phyloP scores from a whole-genome alignment of 1,140 invertebrate species.

The Trachymyrmex septentrionalis region DNA sequence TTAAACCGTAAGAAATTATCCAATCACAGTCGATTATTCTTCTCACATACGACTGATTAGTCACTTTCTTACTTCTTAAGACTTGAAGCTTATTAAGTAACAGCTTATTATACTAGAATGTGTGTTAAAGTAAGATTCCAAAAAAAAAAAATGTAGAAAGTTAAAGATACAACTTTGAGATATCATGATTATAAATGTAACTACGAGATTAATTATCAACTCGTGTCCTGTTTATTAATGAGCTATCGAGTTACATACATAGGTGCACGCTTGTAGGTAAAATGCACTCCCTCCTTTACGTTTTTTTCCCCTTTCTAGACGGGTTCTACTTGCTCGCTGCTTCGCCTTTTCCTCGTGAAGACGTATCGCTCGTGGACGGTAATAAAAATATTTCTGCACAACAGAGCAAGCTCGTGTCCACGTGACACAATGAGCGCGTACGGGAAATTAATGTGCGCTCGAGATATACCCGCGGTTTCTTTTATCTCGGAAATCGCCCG shows the following conservation, averaged over 20 bases:
- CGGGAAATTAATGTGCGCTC: constrained; percentile 64
- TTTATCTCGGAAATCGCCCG: constrained; percentile 22
- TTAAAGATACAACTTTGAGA: background rate
- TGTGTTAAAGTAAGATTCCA: no score
- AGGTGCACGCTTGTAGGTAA: background rate
- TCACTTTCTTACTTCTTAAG: no score
- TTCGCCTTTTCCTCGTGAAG: background rate
- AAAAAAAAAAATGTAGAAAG: no score
- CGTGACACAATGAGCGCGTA: constrained; percentile 49
- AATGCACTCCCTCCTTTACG: background rate
- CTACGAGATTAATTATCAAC: constrained; percentile 14
- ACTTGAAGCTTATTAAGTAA: no score
- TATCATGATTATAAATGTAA: background rate
- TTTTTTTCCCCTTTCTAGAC: background rate
- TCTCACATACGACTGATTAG: no score
- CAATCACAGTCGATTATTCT: no score
- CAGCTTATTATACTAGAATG: no score
- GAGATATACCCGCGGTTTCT: constrained; percentile 40
- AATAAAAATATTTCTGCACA: constrained; percentile 30
- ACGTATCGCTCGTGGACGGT: background rate
- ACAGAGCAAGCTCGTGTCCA: background rate
- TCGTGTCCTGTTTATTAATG: constrained; percentile 37
- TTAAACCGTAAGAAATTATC: no score
- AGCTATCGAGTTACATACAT: constrained; percentile 30
- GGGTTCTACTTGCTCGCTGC: no score